Base-by-base conservation (phyloP, 2,888 invertebrate genomes). In the Thysanoteuthis rhombus region DNA sequence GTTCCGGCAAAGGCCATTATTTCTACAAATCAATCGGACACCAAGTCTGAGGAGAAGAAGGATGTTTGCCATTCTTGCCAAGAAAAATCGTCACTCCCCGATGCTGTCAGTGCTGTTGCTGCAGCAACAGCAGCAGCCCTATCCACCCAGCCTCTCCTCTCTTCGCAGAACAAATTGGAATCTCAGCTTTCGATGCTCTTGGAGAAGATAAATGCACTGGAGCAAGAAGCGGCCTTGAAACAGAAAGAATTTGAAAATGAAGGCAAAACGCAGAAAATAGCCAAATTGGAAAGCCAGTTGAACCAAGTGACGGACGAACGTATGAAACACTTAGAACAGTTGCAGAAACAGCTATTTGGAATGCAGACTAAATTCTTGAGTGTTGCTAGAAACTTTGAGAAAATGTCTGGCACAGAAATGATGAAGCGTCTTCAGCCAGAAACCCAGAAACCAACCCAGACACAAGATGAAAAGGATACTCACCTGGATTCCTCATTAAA, bases 111-210 rank as follows among this genome's bases (percentile, higher is more conserved):
- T 32, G 89, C 75, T 4, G 93, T 90, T 39, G 93, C 90, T 10
- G 90, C 42, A 25, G 90, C 93, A 22, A 90, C 93, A 12, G 90
- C 93, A 19, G 93, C 93, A 28, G 93, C 93, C 10, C 39, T 89
- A 12, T 52, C 93, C 32, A 40, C 89, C 16, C 45, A 75, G 32
- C 47, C 93, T 25, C 38, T 89, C 36, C 6, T 47, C 89, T n/a
- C 47, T 3, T 45, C 93, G n/a, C 47, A 75, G 6, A 42, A 38
- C 28, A 90, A 38, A 40, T 39, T 47, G 40, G 89, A 45, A 89
- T 32, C n/a, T 28, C 89, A 75, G 40, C 39, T 47, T 8, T 40
- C 40, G 22, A 28, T 28, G 32, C 58, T 93, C 5, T 45, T 93
- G 47, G 45, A 92, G 52, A 38, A 92, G 92, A 38, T 39, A 32